Evolutionary conservation across 2,113 vertebrate species (phyloP).

Genomic region (Phyllostomus hastatus): DNA sequence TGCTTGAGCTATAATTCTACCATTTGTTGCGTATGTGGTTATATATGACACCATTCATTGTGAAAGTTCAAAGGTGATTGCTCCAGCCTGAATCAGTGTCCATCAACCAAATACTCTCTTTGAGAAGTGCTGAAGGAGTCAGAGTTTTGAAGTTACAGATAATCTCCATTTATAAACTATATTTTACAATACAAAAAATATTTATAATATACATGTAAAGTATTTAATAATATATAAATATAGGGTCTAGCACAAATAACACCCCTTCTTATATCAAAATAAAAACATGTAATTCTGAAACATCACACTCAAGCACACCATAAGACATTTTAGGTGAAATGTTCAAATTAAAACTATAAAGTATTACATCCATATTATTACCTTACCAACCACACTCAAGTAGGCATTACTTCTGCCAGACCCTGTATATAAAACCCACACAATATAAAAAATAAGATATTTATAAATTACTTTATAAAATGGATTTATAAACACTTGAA

Average conservation of each 20-base stretch:
- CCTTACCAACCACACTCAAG: too few species aligned
- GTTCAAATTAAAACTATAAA: too few species aligned
- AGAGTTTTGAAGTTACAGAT: background rate
- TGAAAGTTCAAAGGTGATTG: background rate
- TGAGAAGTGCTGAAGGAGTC: background rate
- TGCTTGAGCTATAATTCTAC: background rate
- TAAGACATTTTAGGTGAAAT: too few species aligned
- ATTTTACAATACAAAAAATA: background rate
- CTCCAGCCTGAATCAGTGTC: background rate
- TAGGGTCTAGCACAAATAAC: too few species aligned
- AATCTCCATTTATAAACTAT: background rate
- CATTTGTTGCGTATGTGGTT: background rate
- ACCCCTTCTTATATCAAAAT: too few species aligned
- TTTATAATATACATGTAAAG: background rate
- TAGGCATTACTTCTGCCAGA: too few species aligned
- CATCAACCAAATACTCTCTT: background rate
- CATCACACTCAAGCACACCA: too few species aligned
- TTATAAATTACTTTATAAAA: background rate
- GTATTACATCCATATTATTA: too few species aligned
- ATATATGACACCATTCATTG: background rate
- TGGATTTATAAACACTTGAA: background rate
- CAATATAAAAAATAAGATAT: background rate
- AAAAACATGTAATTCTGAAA: too few species aligned
- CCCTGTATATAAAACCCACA: too few species aligned
- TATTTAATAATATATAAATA: background rate